These are phyloP conservation scores for Fragum whitleyi DNA, from an alignment of 2,888 invertebrate species.

Conservation along the genomic window DNA sequence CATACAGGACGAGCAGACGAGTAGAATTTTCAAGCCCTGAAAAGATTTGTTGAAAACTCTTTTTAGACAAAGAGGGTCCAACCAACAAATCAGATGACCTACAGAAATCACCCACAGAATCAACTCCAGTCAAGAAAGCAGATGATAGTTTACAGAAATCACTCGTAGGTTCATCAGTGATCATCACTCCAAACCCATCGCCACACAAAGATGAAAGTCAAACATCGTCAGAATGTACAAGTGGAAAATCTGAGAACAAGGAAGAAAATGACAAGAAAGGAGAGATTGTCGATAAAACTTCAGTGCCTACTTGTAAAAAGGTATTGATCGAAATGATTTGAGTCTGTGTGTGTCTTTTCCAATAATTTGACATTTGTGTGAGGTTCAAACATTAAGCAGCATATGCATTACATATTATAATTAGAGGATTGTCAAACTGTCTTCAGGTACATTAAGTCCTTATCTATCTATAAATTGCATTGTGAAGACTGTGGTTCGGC, in stretches of 20 bases:
- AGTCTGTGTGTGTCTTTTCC: background rate
- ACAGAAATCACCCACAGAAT: too few relatives aligned
- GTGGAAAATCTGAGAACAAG: constrained; percentile 6
- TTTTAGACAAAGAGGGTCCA: background rate
- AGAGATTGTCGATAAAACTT: constrained; percentile 4
- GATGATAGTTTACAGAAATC: background rate
- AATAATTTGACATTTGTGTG: too few relatives aligned
- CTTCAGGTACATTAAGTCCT: too few relatives aligned
- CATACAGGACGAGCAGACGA: too few relatives aligned
- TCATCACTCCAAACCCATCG: constrained; percentile 76
- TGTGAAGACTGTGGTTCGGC: too few relatives aligned
- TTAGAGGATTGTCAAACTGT: too few relatives aligned
- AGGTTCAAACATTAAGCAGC: too few relatives aligned
- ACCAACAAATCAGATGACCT: too few relatives aligned
- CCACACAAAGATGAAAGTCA: constrained; percentile 66
- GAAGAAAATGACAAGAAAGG: constrained; percentile 19
- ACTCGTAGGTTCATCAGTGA: constrained; percentile 64
- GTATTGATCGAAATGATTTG: constrained; percentile 22
- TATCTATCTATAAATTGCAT: too few relatives aligned
- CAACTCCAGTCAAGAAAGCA: background rate
- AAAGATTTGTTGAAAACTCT: too few relatives aligned
- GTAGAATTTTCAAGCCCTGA: too few relatives aligned
- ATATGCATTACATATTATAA: too few relatives aligned
- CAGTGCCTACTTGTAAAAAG: constrained; percentile 60
- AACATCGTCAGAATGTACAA: background rate